Evolutionary conservation across 2,113 vertebrate genomes (phyloP).

Genomic region (Oreochromis tanganicae): DNA sequence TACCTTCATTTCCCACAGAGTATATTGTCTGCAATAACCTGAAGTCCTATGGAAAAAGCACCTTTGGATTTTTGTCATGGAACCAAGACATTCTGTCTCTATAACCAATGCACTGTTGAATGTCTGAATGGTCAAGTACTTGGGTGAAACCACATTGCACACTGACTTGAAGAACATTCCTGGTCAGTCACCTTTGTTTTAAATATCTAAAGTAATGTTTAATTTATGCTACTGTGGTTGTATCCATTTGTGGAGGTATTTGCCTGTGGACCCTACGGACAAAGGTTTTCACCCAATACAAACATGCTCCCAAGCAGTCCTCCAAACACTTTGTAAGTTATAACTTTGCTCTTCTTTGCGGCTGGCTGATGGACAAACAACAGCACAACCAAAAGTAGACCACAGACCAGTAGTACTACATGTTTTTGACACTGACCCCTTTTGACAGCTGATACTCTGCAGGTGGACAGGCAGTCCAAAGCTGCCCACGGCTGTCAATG

Average conservation of each 20-base stretch:
- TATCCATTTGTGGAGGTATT: background rate
- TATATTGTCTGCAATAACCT: background rate
- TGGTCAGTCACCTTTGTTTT: background rate
- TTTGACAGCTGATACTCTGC: background rate
- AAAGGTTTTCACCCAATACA: background rate
- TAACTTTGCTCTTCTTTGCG: background rate
- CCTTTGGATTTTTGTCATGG: background rate
- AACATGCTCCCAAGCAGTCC: background rate
- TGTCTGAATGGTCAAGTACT: background rate
- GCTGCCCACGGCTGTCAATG: background rate
- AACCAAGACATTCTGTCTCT: background rate
- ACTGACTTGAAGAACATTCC: background rate
- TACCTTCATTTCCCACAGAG: background rate
- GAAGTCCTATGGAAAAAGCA: background rate
- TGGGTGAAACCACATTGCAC: background rate
- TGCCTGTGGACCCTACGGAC: background rate
- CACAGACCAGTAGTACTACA: background rate
- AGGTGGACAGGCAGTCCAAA: background rate
- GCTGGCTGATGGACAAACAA: background rate
- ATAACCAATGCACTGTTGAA: background rate
- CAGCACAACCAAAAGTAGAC: background rate
- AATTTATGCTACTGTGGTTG: background rate
- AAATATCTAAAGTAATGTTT: background rate
- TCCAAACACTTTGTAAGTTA: background rate
- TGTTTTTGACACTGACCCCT: background rate